These are phyloP conservation scores for Tetragonisca angustula DNA, from an alignment of 2,888 invertebrate genomes.

Conservation along the genomic window DNA sequence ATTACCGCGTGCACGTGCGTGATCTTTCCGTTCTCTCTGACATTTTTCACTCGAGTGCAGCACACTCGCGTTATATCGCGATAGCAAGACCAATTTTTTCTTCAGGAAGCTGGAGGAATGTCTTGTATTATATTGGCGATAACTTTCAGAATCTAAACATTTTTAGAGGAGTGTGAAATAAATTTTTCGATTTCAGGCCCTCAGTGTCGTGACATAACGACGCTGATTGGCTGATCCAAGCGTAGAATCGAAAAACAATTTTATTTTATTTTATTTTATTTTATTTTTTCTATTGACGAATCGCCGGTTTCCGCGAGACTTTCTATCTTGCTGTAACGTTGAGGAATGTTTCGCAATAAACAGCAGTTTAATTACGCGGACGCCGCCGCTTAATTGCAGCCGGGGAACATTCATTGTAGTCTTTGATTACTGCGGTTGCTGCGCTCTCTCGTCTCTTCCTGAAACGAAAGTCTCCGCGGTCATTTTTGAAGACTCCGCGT, in stretches of 20 bases:
- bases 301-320: conserved; percentile 11
- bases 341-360: conserved; percentile 39
- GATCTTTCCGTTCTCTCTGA: background rate
- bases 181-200: too few species aligned
- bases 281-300: background rate
- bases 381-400: conserved; percentile 49
- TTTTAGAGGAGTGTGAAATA: too few species aligned
- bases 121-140: too few species aligned
- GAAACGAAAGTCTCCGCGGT: conserved; percentile 29
- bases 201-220: background rate
- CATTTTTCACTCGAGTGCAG: background rate
- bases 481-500: conserved; percentile 1
- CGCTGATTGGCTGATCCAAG: conserved; percentile 6
- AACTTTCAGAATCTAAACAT: too few species aligned
- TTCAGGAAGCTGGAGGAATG: too few species aligned
- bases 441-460: conserved; percentile 22
- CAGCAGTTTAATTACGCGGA: conserved; percentile 56
- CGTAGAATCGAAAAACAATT: background rate
- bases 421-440: conserved; percentile 57
- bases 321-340: conserved; percentile 24
- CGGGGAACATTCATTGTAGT: conserved; percentile 46
- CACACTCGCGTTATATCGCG: too few species aligned
- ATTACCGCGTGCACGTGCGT: conserved; percentile 29
- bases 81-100: too few species aligned
- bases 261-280: too few species aligned